Evolutionary conservation across 2,113 vertebrate species (phyloP), one percentile per base, ranked within the genome.

Genomic region (Struthidea cinerea): DNA sequence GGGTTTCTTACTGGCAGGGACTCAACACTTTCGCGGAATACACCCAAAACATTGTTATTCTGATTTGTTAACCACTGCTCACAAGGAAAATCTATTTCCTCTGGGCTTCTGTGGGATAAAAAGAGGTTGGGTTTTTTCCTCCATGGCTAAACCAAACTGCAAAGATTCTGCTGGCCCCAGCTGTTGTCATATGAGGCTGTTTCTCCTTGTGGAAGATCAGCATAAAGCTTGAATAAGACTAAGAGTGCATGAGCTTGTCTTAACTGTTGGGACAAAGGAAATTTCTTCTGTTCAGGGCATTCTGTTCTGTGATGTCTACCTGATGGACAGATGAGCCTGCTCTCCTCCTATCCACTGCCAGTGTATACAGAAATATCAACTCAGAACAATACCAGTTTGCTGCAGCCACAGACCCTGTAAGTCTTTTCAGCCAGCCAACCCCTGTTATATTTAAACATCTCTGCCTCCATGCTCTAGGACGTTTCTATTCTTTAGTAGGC

Each of bases 1-100:
- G 85, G 90, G 76, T 96, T 95, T 96, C 88, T 87, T 56, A 53
- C 60, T 96, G 95, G 93, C 90, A 57, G 37, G 32, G 60, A 79
- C 83, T 90, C 86, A 90, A 81, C 23, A 6, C 76, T 94, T 81
- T 73, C 23, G 0, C 69, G 4, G 93, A 96, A 93, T 87, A 92
- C 88, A 94, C 94, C 92, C 93, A 91, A 67, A 93, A 93, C 41
- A 53, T 73, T 74, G 73, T 81, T 90, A 28, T 41, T 89, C 79
- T 90, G 65, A 87, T 96, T 78, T 96, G 90, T 64, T 95, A 92
- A 92, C 60, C 15, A 3, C 80, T 71, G 64, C 61, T 95, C 46
- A 57, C 55, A 89, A 73, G 64, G 79, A 90, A 89, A 91, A 92
- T 12, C 26, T 60, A 13, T 69, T 93, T 91, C 56, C 73, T 88